A percentile compares a stretch with the other conserved stretches of the same genome.
Conservation (phyloP, 2,113 vertebrate species). For the Phyllostomus hastatus region DNA sequence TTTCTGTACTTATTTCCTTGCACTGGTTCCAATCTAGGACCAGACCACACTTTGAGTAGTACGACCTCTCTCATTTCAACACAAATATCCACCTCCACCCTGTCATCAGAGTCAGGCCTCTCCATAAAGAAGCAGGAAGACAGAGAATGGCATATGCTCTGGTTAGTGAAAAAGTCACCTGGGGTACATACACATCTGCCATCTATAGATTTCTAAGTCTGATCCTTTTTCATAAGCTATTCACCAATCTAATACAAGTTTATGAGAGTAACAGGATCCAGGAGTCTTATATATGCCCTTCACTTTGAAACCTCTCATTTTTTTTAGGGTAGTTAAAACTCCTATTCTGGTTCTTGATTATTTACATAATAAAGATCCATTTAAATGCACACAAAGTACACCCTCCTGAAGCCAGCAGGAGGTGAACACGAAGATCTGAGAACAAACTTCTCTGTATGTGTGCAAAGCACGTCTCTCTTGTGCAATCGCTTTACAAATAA, state of each 20-base stretch:
- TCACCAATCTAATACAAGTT: background rate
- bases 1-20: background rate
- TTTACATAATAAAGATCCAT: slow-evolving; percentile 69
- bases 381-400: slow-evolving; percentile 45
- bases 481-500: slow-evolving; percentile 45
- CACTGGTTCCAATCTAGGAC: background rate
- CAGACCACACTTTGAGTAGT: background rate
- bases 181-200: background rate
- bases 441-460: slow-evolving; percentile 41
- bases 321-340: slow-evolving; percentile 34
- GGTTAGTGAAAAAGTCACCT: background rate
- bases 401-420: slow-evolving; percentile 41
- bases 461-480: slow-evolving; percentile 32
- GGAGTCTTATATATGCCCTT: background rate
- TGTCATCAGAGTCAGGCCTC: background rate
- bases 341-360: slow-evolving; percentile 34
- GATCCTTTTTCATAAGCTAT: background rate
- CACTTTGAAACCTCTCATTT: background rate
- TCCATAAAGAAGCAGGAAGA: background rate
- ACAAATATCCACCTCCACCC: background rate
- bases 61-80: background rate
- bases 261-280: background rate
- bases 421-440: slow-evolving; percentile 45
- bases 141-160: background rate
- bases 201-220: background rate